Conservation (phyloP, 1,140 invertebrate species). For the Lucilia cuprina region DNA sequence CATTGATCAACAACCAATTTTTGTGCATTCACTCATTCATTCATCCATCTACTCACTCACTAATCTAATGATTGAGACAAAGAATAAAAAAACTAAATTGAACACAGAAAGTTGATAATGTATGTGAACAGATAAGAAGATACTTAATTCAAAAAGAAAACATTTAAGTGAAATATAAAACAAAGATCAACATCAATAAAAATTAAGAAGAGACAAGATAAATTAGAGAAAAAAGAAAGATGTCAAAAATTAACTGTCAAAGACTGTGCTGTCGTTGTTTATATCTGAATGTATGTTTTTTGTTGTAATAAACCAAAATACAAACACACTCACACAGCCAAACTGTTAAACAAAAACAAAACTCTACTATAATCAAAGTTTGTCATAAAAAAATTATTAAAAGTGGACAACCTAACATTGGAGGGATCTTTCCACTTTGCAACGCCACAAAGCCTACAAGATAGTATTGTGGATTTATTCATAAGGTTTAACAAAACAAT, state of each 20-base stretch:
- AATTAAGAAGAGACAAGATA: not conserved
- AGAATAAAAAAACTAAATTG: not conserved
- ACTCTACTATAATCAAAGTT: not conserved
- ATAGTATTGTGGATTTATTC: conserved; percentile 27
- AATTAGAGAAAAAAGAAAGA: not conserved
- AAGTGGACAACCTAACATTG: conserved; percentile 18
- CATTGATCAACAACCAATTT: not conserved
- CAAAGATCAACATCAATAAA: not conserved
- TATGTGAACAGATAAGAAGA: not conserved
- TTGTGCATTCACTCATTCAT: not conserved
- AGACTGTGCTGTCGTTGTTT: not conserved
- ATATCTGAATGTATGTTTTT: not conserved
- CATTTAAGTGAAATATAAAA: not conserved
- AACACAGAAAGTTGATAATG: not conserved
- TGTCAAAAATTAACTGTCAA: conserved; percentile 7
- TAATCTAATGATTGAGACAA: not conserved
- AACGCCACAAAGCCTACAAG: conserved; percentile 28
- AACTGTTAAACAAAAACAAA: not conserved
- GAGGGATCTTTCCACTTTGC: not conserved
- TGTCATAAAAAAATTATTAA: not conserved
- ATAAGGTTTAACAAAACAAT: conserved; percentile 24
- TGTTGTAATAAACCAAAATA: not conserved
- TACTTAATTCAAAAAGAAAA: not conserved
- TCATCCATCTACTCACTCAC: not conserved
- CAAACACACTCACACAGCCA: not conserved